Conservation (phyloP, 1,140 invertebrate genomes). For the Pararge aegeria region DNA sequence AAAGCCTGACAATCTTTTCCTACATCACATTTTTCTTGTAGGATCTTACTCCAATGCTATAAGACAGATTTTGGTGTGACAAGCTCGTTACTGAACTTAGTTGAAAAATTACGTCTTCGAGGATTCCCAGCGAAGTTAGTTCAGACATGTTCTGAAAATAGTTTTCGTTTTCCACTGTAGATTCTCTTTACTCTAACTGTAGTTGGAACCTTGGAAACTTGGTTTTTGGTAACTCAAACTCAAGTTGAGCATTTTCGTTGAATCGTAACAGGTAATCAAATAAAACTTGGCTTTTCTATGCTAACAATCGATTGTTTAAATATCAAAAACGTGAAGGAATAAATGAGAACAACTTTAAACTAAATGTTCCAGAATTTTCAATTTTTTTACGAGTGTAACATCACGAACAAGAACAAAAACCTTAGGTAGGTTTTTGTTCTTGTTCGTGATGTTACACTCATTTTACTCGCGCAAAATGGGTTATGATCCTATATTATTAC, state of each 20-base stretch:
- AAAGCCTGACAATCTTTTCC: neutral
- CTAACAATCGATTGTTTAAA: too few relatives aligned
- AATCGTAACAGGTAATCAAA: neutral
- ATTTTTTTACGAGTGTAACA: too few relatives aligned
- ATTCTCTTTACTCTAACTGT: neutral
- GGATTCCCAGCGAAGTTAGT: constrained; percentile 13
- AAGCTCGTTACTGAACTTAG: constrained; percentile 5
- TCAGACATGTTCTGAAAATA: constrained; percentile 6
- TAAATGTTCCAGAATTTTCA: too few relatives aligned
- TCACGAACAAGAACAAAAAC: too few relatives aligned
- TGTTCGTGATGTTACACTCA: too few relatives aligned
- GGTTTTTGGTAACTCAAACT: neutral
- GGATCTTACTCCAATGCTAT: neutral
- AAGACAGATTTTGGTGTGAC: constrained; percentile 4
- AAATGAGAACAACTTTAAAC: too few relatives aligned
- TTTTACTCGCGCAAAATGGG: too few relatives aligned
- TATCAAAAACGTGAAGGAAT: too few relatives aligned
- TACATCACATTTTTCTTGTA: neutral
- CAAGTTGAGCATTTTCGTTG: neutral
- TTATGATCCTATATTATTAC: too few relatives aligned
- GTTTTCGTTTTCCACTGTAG: constrained; percentile 6
- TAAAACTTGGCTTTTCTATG: neutral
- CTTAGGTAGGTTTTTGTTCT: too few relatives aligned
- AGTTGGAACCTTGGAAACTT: neutral
- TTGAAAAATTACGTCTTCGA: constrained; percentile 15